Base-by-base conservation (phyloP, 1,140 invertebrate genomes). In the Aphidius gifuensis region DNA sequence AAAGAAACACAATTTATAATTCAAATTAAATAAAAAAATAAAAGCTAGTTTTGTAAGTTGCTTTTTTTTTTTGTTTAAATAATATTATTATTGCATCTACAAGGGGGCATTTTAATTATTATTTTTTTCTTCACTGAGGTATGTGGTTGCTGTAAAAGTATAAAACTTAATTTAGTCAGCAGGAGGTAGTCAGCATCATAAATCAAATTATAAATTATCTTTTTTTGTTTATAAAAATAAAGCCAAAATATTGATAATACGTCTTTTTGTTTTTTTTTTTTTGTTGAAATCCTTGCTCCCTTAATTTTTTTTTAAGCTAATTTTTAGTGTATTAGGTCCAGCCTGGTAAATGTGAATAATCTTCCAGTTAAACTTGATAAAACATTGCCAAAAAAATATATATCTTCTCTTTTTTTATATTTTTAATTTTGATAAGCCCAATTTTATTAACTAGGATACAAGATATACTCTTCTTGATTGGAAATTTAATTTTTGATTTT, bases 151-250 rank as follows among this genome's bases (percentile, higher is more conserved):
- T 76, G 75, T 79, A 79, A 79, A 77, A 76, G 71, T 79, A 77
- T 73, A 79, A 78, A 77, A 77, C 72, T 79, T 78, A 79, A 78
- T 78, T n/a, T n/a, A n/a, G n/a, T n/a, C n/a, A n/a, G n/a, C n/a
- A 75, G 73, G 75, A 78, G 77, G 78, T 79, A 78, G 74, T 76
- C 64, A 68, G 66, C 68, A 64, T 71, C 67, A 72, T 70, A 38
- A 38, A 43, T 55, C 21, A 9, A 5, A 8, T 11, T 5, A 42
- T 55, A 55, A 39, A 39, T 38, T 53, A 9, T 6, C n/a, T 7
- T 49, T 8, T 7, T 8, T 44, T 44, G 1, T 44, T 44, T 44
- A 7, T 44, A 44, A 8, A 44, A 44, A 7, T 44, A 7, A 11
- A 44, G 7, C 43, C 43, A 8, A 8, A 44, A 8, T 44, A 8